Base-by-base conservation (phyloP, 2,797 vertebrate genomes). In the Syncerus caffer region DNA sequence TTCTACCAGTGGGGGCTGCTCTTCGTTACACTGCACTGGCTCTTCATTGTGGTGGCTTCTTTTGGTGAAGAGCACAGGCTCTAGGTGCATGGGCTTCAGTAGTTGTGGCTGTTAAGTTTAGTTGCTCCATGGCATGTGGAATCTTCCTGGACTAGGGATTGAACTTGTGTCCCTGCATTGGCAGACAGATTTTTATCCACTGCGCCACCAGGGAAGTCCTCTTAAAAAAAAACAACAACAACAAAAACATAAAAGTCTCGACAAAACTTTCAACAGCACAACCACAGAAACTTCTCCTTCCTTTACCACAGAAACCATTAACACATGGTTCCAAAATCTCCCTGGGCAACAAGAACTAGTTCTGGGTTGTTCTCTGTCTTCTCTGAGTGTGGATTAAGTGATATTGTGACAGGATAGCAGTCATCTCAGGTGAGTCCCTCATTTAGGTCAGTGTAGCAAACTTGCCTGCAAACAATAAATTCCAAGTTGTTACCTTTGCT, bases 1-100 rank as follows among this genome's bases (percentile, higher is more conserved):
- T 25, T 42, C 38, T 23, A 1, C 38, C 25, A 14, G 6, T 14
- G 1, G 38, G 38, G 71, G 12, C 71, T 74, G 1, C 71, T 74
- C 71, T 42, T 74, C 0, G 0, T 7, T 25, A 6, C 12, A 0
- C 10, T 25, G 71, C 12, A 2, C 34, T 25, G 34, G 71, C 12
- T 74, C 74, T 25, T 25, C 38, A 2, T 25, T 42, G 38, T 0
- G 0, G 38, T 74, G 71, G 38, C 38, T 42, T 42, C 38, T 42
- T 25, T 42, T 7, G 21, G 34, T 74, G 23, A 14, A 42, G 71
- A 4, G 38, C 71, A 2, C 12, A 74, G 71, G 38, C 38, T 74
- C 3, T 7, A 74, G 38, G 6, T 42, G 1, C 34, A 7, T 14
- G 71, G 38, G 38, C 12, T 42, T 74, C 71, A 74, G 71, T 42